phyloP scores from a whole-genome alignment of 2,888 invertebrate genomes.

The Aelia acuminata region DNA sequence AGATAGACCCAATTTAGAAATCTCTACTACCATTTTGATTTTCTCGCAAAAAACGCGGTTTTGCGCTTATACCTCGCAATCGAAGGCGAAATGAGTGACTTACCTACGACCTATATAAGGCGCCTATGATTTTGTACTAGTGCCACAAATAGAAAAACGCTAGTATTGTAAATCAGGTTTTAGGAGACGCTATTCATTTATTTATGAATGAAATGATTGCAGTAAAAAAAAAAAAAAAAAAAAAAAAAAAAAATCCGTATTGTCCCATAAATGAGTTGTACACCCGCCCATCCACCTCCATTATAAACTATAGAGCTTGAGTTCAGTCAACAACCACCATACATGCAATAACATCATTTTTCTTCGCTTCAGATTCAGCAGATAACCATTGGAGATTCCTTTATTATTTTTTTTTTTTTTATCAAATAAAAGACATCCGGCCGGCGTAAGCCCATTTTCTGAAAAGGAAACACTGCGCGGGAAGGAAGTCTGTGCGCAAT shows the following conservation, averaged over 20 bases:
- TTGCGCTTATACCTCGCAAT: too few species aligned
- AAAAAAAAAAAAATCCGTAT: background rate
- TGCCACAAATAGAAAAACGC: too few species aligned
- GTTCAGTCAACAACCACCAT: background rate
- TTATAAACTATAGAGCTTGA: background rate
- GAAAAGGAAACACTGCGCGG: background rate
- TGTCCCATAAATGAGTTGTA: background rate
- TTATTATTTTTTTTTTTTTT: background rate
- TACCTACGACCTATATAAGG: too few species aligned
- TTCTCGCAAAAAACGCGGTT: too few species aligned
- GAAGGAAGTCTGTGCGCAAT: background rate
- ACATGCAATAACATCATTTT: background rate
- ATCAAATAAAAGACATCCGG: constrained; percentile 9
- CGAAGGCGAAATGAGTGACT: too few species aligned
- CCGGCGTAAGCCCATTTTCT: background rate
- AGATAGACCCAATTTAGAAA: too few species aligned
- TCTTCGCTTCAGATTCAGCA: background rate
- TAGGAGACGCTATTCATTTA: too few species aligned
- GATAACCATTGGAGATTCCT: background rate
- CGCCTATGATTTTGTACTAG: too few species aligned
- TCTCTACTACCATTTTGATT: too few species aligned
- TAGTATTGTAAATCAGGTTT: too few species aligned
- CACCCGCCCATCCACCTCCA: background rate
- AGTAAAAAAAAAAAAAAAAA: too few species aligned
- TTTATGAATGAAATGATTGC: too few species aligned